phyloP scores from a whole-genome alignment of 2,797 vertebrate species.

The Babyrousa celebensis region DNA sequence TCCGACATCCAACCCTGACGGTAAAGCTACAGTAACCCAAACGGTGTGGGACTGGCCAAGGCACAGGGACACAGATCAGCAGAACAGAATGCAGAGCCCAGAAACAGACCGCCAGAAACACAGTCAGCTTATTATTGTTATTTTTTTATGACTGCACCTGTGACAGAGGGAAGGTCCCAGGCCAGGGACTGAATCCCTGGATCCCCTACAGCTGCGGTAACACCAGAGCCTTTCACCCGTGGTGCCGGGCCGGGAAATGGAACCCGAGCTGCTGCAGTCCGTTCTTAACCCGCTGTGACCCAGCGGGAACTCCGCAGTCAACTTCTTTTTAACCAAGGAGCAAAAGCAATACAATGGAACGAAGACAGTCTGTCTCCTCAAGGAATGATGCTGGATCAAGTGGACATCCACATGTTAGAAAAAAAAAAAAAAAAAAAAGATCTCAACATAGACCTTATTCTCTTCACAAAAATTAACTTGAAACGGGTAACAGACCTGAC shows the following conservation, averaged over 20 bases:
- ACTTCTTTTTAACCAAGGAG: neutral
- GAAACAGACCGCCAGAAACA: neutral
- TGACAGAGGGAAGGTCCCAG: too few species aligned
- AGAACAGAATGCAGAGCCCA: neutral
- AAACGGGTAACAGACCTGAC: fast-evolving
- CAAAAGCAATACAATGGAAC: neutral
- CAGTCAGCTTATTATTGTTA: neutral
- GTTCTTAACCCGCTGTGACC: too few species aligned
- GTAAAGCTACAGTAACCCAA: neutral
- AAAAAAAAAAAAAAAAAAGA: too few species aligned
- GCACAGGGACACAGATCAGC: fast-evolving
- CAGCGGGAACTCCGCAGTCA: neutral
- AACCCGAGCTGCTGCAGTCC: too few species aligned
- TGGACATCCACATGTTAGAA: fast-evolving
- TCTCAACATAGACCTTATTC: neutral
- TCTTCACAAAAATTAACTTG: neutral
- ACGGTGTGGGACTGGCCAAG: neutral
- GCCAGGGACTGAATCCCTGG: too few species aligned
- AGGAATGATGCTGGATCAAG: too few species aligned
- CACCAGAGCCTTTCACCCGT: too few species aligned
- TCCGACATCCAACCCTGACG: neutral
- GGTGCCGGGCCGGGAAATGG: too few species aligned
- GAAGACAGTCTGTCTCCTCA: neutral
- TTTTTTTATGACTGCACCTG: too few species aligned
- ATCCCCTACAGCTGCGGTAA: too few species aligned